phyloP scores from a whole-genome alignment of 2,888 invertebrate genomes.

The Melikaiella ostensackeni region DNA sequence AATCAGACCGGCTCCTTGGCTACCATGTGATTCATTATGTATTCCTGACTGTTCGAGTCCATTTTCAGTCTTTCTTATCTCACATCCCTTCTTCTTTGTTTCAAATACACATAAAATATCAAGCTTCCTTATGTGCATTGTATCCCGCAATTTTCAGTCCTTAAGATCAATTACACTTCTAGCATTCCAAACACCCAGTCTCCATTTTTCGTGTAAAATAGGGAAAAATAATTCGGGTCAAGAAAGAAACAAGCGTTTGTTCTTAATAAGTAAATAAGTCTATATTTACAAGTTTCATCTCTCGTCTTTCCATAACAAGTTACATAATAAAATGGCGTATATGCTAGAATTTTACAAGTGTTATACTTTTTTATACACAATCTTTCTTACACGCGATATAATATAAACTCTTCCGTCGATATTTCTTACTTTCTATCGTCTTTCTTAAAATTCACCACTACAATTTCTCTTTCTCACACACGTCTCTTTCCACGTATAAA shows the following conservation, averaged over 20 bases:
- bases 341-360: slow-evolving; percentile 74
- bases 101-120: no score
- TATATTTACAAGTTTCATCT: slow-evolving; percentile 75
- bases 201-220: no score
- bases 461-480: slow-evolving; percentile 41
- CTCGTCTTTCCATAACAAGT: slow-evolving; percentile 73
- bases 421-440: slow-evolving; percentile 41
- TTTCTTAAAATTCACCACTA: slow-evolving; percentile 38
- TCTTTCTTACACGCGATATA: slow-evolving; percentile 52
- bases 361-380: slow-evolving; percentile 67
- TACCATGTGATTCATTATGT: no score
- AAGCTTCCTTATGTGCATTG: no score
- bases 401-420: slow-evolving; percentile 51
- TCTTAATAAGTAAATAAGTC: slow-evolving; percentile 75
- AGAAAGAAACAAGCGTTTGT: slow-evolving; percentile 50
- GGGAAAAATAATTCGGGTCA: neutral
- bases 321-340: slow-evolving; percentile 73
- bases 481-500: slow-evolving; percentile 63
- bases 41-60: no score
- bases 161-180: no score
- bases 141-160: no score
- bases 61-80: no score
- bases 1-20: no score
- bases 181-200: no score
- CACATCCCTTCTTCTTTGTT: no score